These are phyloP conservation scores for Drosophila carrolli DNA, from an alignment of 1,140 invertebrate genomes.

Conservation along the genomic window DNA sequence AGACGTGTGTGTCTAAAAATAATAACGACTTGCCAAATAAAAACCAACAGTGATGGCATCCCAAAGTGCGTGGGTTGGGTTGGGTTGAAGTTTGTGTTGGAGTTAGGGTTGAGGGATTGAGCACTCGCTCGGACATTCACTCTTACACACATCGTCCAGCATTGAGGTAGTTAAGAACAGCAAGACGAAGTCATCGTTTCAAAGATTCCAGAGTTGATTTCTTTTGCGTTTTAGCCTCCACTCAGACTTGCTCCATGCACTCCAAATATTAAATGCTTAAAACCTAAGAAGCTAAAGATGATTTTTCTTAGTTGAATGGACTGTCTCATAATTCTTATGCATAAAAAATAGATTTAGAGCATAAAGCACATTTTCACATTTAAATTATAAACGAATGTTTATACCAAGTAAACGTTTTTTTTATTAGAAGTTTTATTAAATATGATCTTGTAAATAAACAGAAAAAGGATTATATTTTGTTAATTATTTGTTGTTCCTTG, in stretches of 20 bases:
- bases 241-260: slow-evolving; percentile 23
- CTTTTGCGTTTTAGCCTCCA: slow-evolving; percentile 65
- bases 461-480: no score
- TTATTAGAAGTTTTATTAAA: no score
- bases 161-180: slow-evolving; percentile 67
- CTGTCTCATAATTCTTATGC: no score
- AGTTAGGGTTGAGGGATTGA: slow-evolving; percentile 28
- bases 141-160: slow-evolving; percentile 31
- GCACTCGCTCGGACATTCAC: slow-evolving; percentile 51
- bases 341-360: no score
- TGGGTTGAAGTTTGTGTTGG: slow-evolving; percentile 12
- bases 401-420: no score
- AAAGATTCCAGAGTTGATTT: slow-evolving; percentile 69
- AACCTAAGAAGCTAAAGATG: neutral
- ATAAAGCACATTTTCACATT: no score
- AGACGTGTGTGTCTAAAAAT: slow-evolving; percentile 68
- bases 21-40: slow-evolving; percentile 82
- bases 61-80: slow-evolving; percentile 66
- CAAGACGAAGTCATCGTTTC: slow-evolving; percentile 51
- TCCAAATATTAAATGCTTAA: neutral
- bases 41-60: slow-evolving; percentile 42
- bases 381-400: no score
- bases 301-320: no score
- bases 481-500: no score
- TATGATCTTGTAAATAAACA: no score